Percentiles rank a stretch among this genome's conserved stretches.
Evolutionary conservation across 1,140 invertebrate species (phyloP).

Genomic region (Oscheius sp.): DNA sequence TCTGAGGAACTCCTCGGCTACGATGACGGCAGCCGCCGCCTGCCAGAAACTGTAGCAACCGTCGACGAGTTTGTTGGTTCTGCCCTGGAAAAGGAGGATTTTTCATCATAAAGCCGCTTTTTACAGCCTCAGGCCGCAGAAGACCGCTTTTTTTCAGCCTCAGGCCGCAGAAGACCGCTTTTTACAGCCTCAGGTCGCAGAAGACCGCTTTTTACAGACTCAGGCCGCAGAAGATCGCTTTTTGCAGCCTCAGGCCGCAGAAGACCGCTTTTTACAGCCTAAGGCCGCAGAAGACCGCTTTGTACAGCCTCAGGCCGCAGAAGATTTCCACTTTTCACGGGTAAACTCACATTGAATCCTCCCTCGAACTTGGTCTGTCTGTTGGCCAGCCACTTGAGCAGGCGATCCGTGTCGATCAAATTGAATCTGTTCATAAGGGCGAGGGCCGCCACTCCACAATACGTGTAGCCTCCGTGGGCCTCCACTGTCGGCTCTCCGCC

Average conservation of each 20-base stretch:
- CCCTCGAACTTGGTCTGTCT: conserved; percentile 63
- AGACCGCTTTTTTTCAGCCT: too few relatives aligned
- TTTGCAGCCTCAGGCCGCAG: too few relatives aligned
- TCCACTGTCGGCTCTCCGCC: conserved; percentile 87
- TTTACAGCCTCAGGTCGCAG: too few relatives aligned
- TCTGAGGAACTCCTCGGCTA: conserved; percentile 68
- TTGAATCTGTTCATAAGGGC: conserved; percentile 71
- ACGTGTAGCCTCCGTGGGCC: conserved; percentile 95
- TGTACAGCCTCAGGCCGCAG: too few relatives aligned
- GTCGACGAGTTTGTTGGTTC: conserved; percentile 97
- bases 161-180: too few relatives aligned
- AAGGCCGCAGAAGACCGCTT: too few relatives aligned
- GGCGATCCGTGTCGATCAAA: conserved; percentile 71
- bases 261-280: too few relatives aligned
- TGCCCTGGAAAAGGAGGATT: conserved; percentile 59
- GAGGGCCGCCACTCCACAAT: conserved; percentile 88
- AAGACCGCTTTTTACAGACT: too few relatives aligned
- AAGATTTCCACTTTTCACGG: too few relatives aligned
- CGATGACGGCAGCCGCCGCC: conserved; percentile 79
- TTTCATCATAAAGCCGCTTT: conserved; percentile 9
- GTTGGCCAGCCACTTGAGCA: conserved; percentile 61
- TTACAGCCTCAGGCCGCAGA: too few relatives aligned
- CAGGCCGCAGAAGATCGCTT: too few relatives aligned
- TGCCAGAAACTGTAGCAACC: conserved; percentile 99
- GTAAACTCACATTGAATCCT: conserved; percentile 67